Conservation (phyloP, 1,140 invertebrate species). For the Andricus grossulariae region DNA sequence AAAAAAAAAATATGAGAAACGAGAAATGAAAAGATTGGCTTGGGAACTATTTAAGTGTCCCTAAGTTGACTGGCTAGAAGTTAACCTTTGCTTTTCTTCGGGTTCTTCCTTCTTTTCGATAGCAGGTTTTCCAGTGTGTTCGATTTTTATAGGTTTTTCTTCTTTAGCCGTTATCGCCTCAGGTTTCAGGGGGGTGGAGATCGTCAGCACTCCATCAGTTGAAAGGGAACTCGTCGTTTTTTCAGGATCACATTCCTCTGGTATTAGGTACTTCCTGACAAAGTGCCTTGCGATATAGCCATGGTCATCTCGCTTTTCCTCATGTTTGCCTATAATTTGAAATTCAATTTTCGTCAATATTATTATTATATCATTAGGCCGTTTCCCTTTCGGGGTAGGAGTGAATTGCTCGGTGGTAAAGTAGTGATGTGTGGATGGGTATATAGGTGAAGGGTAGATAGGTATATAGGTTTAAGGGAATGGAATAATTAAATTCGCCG, state of each 20-base stretch:
- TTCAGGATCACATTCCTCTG: slow-evolving; percentile 79
- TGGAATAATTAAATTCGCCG: no score
- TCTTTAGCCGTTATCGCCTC: slow-evolving; percentile 62
- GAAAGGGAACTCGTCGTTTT: slow-evolving; percentile 78
- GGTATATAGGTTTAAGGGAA: no score
- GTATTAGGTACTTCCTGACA: slow-evolving; percentile 80
- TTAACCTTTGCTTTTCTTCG: not conserved
- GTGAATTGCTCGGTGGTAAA: no score
- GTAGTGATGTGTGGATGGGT: no score
- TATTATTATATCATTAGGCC: no score
- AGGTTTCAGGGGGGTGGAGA: slow-evolving; percentile 76
- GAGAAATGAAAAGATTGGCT: not conserved
- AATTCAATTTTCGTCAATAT: not conserved
- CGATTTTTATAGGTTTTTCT: slow-evolving; percentile 56
- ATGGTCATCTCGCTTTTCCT: slow-evolving; percentile 79
- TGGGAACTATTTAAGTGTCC: not conserved
- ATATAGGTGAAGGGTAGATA: no score
- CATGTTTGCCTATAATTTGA: slow-evolving; percentile 74
- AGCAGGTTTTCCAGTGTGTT: slow-evolving; percentile 52
- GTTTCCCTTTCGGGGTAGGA: no score
- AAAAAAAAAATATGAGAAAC: no score
- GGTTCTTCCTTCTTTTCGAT: slow-evolving; percentile 47
- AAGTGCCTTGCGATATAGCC: slow-evolving; percentile 81
- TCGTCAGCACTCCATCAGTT: slow-evolving; percentile 81
- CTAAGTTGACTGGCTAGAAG: not conserved